These are phyloP conservation scores for Etheostoma cragini DNA, from an alignment of 2,113 vertebrate genomes.

Conservation along the genomic window DNA sequence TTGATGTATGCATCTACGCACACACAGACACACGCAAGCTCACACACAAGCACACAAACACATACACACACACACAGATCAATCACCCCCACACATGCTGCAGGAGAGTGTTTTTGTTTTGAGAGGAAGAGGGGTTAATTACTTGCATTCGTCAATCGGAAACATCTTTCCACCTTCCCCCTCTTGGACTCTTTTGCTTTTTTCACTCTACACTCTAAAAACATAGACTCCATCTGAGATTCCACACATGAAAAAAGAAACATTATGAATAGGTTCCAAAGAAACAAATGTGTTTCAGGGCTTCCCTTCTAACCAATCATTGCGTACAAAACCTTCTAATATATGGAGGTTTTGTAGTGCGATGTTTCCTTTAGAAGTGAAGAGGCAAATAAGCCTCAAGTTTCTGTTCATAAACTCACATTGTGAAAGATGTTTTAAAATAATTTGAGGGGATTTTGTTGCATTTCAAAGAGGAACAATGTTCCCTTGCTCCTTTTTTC, in stretches of 20 bases:
- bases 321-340: neutral
- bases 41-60: slow-evolving; percentile 21
- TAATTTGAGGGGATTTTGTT: neutral
- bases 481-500: neutral
- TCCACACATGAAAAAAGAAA: neutral
- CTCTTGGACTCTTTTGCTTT: slow-evolving; percentile 6
- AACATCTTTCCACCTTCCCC: slow-evolving; percentile 67
- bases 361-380: neutral
- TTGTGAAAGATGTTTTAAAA: neutral
- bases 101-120: slow-evolving; percentile 68
- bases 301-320: neutral
- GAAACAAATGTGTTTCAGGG: neutral
- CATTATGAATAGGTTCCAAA: neutral
- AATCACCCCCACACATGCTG: slow-evolving; percentile 52
- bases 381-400: neutral
- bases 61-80: slow-evolving; percentile 29
- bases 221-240: slow-evolving; percentile 15
- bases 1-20: neutral
- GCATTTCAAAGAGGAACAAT: slow-evolving; percentile 5
- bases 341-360: neutral
- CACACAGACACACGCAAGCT: neutral
- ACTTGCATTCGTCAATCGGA: slow-evolving; percentile 77
- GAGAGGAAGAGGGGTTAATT: slow-evolving; percentile 76
- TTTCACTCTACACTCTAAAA: slow-evolving; percentile 56
- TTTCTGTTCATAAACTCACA: neutral